Percentiles rank a stretch among this genome's conserved stretches.
These are phyloP conservation scores for Meiosimyza platycephala DNA, from an alignment of 2,888 invertebrate genomes.

Conservation along the genomic window DNA sequence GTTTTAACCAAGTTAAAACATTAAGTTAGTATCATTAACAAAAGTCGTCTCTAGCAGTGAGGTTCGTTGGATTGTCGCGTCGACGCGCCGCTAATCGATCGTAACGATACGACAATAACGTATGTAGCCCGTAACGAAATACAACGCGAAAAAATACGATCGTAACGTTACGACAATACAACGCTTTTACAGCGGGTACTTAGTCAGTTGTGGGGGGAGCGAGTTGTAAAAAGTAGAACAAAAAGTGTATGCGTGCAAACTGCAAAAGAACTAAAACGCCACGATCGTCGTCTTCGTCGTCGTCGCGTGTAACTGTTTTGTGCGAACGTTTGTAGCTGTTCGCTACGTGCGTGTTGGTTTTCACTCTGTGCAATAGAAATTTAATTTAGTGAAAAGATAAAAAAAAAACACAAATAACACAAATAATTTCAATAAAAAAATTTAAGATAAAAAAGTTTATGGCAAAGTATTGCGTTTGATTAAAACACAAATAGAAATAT, in stretches of 20 bases:
- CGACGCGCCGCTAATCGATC: not conserved
- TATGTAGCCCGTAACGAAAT: no score
- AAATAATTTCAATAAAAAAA: no score
- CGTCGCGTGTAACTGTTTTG: not conserved
- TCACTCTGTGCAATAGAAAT: no score
- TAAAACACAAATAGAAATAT: no score
- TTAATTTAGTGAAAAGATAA: no score
- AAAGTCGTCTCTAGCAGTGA: constrained; percentile 54
- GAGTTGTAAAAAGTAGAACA: not conserved
- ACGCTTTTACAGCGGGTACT: not conserved
- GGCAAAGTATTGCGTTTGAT: no score
- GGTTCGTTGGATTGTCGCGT: constrained; percentile 43
- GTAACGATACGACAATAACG: not conserved
- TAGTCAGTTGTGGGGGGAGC: not conserved
- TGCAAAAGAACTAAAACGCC: not conserved
- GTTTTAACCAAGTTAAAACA: constrained; percentile 35
- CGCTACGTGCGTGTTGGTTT: not conserved
- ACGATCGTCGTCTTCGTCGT: not conserved
- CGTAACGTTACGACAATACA: no score
- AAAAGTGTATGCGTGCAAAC: not conserved
- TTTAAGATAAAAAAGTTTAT: no score
- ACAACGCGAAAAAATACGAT: no score
- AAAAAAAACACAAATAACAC: no score
- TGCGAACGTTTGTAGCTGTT: not conserved
- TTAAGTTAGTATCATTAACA: constrained; percentile 62